Base-by-base conservation (phyloP, 2,113 vertebrate genomes). In the Prunella himalayana region DNA sequence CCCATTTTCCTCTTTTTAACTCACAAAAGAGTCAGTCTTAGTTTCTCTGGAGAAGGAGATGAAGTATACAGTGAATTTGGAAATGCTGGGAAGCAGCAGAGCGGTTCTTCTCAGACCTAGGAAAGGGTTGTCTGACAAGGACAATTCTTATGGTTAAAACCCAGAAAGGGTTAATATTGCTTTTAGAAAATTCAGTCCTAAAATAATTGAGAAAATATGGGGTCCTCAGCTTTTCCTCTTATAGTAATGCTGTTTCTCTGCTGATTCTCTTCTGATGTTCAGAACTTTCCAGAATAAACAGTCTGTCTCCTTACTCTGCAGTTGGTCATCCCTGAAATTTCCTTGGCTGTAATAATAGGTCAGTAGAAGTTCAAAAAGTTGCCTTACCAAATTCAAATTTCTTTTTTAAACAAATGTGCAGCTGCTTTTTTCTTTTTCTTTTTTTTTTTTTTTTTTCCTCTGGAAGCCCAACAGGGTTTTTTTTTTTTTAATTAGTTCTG, bases 211-310 rank as follows among this genome's bases (percentile, higher is more conserved):
- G 25, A 53, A 82, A 15, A 3, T 41, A 54, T 41, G 7, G 3
- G 3, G 2, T 64, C 18, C 11, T 75, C 14, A 35, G 4, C 33
- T 70, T 82, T 85, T n/a, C 5, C 4, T 27, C 11, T 41, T 50
- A 23, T 15, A 37, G 9, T 79, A 15, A 47, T 44, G 20, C 3
- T 64, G 5, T 28, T 82, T 92, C 19, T 30, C 16, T 78, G n/a
- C n/a, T n/a, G n/a, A n/a, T n/a, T n/a, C n/a, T n/a, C n/a, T n/a
- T 76, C 13, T 4, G 2, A 68, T 1, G 2, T 64, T 12, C 20
- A 47, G 28, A 72, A 24, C 27, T 91, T 82, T 72, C 35, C 13
- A 14, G 35, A 77, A 56, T 11, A 64, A 69, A 51, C 4, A 20
- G 50, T 4, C 3, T 7, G 13, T 30, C 25, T 68, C 14, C 30